Evolutionary conservation across 2,797 vertebrate species (phyloP).

Genomic region (Hoplostethus atlanticus): DNA sequence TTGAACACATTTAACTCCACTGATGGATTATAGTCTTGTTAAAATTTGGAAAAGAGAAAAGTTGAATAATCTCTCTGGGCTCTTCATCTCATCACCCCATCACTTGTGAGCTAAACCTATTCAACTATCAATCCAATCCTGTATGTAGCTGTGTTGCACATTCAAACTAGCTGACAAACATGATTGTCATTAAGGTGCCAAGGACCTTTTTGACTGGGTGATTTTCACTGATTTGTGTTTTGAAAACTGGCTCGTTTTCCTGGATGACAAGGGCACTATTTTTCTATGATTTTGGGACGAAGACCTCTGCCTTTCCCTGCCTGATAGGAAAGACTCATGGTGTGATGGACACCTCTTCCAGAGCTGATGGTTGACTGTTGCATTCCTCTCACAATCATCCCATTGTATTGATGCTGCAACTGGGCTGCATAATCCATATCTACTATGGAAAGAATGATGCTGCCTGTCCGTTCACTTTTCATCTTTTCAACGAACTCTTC

Average conservation of each 20-base stretch:
- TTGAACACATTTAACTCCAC: not conserved
- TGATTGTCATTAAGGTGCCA: no score
- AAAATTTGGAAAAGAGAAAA: not conserved
- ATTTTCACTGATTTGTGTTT: not conserved
- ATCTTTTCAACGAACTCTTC: not conserved
- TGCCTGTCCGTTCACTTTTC: not conserved
- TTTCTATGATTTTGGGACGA: not conserved
- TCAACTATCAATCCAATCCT: not conserved
- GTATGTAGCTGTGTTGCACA: not conserved
- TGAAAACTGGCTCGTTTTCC: not conserved
- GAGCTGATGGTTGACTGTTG: not conserved
- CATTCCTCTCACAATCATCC: not conserved
- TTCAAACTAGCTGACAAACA: no score
- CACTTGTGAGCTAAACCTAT: not conserved
- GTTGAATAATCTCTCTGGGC: not conserved
- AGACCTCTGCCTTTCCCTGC: not conserved
- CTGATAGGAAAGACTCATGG: not conserved
- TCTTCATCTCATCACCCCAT: not conserved
- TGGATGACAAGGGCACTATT: not conserved
- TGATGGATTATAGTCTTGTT: not conserved
- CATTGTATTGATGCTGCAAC: not conserved
- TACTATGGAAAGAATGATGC: not conserved
- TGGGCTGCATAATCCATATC: not conserved
- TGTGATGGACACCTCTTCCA: not conserved
- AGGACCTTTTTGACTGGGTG: no score